Base-by-base conservation (phyloP, 2,797 vertebrate genomes). In the Perodicticus potto region DNA sequence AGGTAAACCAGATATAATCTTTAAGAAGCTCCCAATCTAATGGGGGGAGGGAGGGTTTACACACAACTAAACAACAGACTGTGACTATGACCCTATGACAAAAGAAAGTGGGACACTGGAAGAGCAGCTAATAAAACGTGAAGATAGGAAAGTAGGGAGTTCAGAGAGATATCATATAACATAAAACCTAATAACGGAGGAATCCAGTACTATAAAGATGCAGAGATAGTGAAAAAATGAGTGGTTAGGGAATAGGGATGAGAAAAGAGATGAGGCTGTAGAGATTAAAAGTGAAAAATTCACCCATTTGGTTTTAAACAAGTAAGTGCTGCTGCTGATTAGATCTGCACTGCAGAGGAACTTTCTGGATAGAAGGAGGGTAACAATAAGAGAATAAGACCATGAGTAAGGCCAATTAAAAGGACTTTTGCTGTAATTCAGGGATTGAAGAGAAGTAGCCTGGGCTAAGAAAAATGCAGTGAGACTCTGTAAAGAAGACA, bases 11-110 rank as follows among this genome's bases (percentile, higher is more conserved):
- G 32, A 88, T 4, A 43, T 2, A n/a, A 37, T 14, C 16, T 72
- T 53, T 87, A 49, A 61, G 77, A 87, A 85, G 69, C 34, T 82
- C 25, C 73, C 0, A 84, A 25, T 86, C 20, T 70, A 87, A 80
- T 2, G 16, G 19, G 34, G 49, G 14, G 43, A 55, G 49, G 27
- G 8, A 22, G 37, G 12, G 27, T 85, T 67, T 74, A 70, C 29
- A 65, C 8, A 88, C 29, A 61, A 69, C 57, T 85, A 69, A 89
- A 49, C n/a, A 87, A 93, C 59, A 87, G 91, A 69, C 45, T 57
- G 57, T 6, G 17, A 43, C 29, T n/a, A 19, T 72, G 16, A 43
- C 32, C 32, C 34, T 59, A 53, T n/a, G 5, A 55, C 25, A 72
- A 85, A 88, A 93, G 40, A 22, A 78, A 23, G 49, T 53, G 77